Conservation (phyloP, 1,140 invertebrate species). For the Colletes latitarsis region DNA sequence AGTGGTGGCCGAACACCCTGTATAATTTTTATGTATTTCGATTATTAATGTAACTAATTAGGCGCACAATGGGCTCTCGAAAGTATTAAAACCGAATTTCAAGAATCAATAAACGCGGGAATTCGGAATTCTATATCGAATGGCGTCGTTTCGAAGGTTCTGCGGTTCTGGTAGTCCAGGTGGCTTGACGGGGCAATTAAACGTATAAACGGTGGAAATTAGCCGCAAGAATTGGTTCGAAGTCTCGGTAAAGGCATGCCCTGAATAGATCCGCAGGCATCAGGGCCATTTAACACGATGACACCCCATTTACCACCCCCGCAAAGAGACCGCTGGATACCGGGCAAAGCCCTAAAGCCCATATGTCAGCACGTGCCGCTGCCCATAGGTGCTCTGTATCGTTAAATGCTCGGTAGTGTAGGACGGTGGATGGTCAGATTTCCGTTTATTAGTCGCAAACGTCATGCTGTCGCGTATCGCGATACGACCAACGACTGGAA, state of each 20-base stretch:
- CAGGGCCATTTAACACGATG: conserved; percentile 71
- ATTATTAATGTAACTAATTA: no score
- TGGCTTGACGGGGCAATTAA: conserved; percentile 63
- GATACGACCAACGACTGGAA: not conserved
- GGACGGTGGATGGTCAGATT: not conserved
- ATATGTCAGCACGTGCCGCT: conserved; percentile 63
- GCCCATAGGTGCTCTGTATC: conserved; percentile 39
- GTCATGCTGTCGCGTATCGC: conserved; percentile 19
- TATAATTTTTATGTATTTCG: no score
- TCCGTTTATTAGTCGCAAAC: conserved; percentile 15
- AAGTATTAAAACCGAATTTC: not conserved
- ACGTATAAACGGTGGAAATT: conserved; percentile 67
- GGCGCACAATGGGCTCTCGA: no score
- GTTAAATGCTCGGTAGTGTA: conserved; percentile 22
- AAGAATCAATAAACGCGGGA: conserved; percentile 12
- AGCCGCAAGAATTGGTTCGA: conserved; percentile 65
- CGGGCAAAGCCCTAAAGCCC: conserved; percentile 60
- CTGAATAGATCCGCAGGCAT: conserved; percentile 60
- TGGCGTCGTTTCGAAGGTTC: conserved; percentile 7
- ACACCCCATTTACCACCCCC: conserved; percentile 68
- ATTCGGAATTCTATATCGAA: conserved; percentile 2
- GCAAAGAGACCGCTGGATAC: conserved; percentile 55
- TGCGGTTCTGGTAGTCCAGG: conserved; percentile 54
- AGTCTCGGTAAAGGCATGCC: conserved; percentile 24
- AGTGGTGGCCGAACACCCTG: no score